A percentile compares a stretch with the other conserved stretches of the same genome.
These are phyloP conservation scores for Gandaritis pyraliata DNA, from an alignment of 2,888 invertebrate species.

Conservation along the genomic window DNA sequence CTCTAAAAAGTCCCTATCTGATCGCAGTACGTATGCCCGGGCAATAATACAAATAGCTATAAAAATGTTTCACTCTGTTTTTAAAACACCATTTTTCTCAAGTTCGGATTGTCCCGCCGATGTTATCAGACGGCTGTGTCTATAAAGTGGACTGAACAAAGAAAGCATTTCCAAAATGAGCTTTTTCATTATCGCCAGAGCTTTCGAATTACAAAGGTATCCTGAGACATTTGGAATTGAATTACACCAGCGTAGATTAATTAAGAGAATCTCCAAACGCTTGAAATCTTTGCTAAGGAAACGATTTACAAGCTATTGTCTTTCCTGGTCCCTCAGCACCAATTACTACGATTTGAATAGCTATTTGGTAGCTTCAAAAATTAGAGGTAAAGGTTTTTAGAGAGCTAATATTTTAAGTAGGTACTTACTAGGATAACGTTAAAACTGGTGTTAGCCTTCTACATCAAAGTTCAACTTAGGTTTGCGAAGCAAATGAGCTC, in stretches of 20 bases:
- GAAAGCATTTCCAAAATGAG: constrained; percentile 40
- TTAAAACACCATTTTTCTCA: neutral
- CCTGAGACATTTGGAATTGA: constrained; percentile 21
- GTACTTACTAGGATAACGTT: too few species aligned
- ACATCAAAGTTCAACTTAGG: too few species aligned
- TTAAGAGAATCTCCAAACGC: constrained; percentile 21
- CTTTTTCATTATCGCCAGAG: constrained; percentile 45
- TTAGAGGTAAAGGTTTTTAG: too few species aligned
- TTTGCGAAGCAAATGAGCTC: too few species aligned
- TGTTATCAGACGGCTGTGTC: constrained; percentile 9
- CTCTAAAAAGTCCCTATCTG: too few species aligned
- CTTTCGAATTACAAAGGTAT: constrained; percentile 29
- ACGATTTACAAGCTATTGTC: constrained; percentile 5
- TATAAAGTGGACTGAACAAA: constrained; percentile 44
- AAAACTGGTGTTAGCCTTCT: too few species aligned
- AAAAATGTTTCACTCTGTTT: neutral
- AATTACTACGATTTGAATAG: neutral
- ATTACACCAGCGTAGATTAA: constrained; percentile 25
- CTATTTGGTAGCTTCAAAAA: too few species aligned
- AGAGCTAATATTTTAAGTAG: too few species aligned
- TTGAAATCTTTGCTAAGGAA: constrained; percentile 15
- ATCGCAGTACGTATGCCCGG: too few species aligned
- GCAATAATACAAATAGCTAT: neutral
- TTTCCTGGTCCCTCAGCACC: constrained; percentile 1
- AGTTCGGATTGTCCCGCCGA: constrained; percentile 1